Percentiles rank a stretch among this genome's conserved stretches.
Conservation (phyloP, 2,113 vertebrate species). For the Saguinus midas region DNA sequence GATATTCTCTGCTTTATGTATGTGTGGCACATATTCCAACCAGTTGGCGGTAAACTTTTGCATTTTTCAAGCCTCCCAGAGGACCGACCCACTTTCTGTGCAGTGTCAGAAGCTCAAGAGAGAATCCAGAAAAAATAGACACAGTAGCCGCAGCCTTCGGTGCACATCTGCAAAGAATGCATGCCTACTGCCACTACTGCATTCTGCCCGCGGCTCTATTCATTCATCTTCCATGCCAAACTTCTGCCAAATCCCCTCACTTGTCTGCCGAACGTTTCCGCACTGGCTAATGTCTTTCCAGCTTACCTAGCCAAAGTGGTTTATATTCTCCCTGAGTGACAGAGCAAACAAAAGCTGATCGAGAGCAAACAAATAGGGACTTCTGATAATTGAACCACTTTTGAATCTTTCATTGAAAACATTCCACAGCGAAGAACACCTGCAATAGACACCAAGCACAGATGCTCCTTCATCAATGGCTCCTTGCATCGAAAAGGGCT, state of each 20-base stretch:
- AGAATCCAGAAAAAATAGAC: background rate
- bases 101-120: background rate
- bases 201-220: accelerated
- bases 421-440: background rate
- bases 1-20: background rate
- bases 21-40: background rate
- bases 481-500: background rate
- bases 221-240: background rate
- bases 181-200: accelerated
- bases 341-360: background rate
- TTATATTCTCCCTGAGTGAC: background rate
- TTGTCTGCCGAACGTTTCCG: background rate
- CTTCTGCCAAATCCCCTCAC: background rate
- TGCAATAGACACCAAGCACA: background rate
- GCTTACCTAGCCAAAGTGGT: background rate
- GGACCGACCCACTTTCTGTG: background rate
- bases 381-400: background rate
- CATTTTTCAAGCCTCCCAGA: background rate
- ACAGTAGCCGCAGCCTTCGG: accelerated
- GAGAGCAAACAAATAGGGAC: background rate
- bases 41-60: background rate
- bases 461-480: background rate
- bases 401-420: background rate
- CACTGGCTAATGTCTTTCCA: background rate
- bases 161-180: background rate